Evolutionary conservation across 2,113 vertebrate species (phyloP).

Genomic region (Pyrgilauda ruficollis): DNA sequence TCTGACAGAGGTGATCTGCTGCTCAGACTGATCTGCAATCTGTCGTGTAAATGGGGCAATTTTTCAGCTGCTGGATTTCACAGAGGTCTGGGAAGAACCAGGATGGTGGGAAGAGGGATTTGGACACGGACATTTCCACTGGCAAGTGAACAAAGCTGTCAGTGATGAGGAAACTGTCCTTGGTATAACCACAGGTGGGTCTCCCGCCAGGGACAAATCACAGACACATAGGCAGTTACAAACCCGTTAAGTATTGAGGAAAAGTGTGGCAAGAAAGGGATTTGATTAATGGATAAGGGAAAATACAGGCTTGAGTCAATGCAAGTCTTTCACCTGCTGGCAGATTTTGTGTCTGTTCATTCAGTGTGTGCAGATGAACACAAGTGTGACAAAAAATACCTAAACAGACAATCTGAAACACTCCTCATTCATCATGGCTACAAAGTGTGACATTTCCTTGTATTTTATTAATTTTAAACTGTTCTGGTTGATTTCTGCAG

Average conservation of each 20-base stretch:
- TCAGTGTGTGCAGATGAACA: background rate
- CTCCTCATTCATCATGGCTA: background rate
- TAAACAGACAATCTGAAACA: background rate
- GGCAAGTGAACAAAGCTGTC: background rate
- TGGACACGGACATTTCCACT: background rate
- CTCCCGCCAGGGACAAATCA: background rate
- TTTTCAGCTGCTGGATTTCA: background rate
- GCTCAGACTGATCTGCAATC: background rate
- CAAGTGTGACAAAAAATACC: background rate
- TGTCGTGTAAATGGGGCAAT: rapidly evolving
- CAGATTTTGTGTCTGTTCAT: background rate
- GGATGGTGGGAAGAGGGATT: background rate
- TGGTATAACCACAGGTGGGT: background rate
- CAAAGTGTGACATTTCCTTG: background rate
- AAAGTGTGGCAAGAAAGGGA: background rate
- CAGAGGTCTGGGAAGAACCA: background rate
- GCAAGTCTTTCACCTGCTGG: background rate
- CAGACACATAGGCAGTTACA: background rate
- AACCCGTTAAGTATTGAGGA: background rate
- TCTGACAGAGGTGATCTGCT: background rate
- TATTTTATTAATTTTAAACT: background rate
- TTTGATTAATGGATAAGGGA: background rate
- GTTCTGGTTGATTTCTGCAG: background rate
- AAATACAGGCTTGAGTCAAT: background rate
- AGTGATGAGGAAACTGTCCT: background rate